Conservation (phyloP, 2,797 vertebrate genomes). For the Silurus lanzhouensis region DNA sequence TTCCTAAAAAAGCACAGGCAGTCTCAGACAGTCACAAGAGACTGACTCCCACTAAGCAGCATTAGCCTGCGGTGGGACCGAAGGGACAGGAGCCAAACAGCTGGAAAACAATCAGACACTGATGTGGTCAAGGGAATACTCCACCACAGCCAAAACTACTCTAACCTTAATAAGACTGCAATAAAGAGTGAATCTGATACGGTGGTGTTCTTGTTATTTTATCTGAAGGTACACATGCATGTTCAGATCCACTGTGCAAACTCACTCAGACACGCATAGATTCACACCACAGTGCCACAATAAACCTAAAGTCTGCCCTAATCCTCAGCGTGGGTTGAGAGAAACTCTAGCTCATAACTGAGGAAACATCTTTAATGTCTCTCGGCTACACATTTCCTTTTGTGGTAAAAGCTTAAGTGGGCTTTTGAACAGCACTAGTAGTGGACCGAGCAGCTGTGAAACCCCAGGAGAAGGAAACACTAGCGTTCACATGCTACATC, state of each 20-base stretch:
- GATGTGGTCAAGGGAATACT: slow-evolving; percentile 36
- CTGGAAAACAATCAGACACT: slow-evolving; percentile 44
- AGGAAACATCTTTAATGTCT: slow-evolving; percentile 51
- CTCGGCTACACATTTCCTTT: slow-evolving; percentile 59
- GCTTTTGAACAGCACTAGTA: slow-evolving; percentile 38
- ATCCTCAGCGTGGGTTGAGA: slow-evolving; percentile 29
- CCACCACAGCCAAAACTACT: slow-evolving; percentile 32
- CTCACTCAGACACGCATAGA: slow-evolving; percentile 8
- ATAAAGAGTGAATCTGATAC: slow-evolving; percentile 49
- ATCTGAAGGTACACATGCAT: slow-evolving; percentile 17
- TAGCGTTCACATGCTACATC: slow-evolving; percentile 58
- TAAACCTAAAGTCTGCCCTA: slow-evolving; percentile 35
- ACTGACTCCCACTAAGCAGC: slow-evolving; percentile 13
- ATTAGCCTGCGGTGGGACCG: slow-evolving; percentile 28
- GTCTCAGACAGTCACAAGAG: slow-evolving; percentile 41
- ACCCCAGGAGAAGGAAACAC: slow-evolving; percentile 52
- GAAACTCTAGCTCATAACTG: slow-evolving; percentile 31
- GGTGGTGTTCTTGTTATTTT: slow-evolving; percentile 24
- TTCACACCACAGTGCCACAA: slow-evolving; percentile 23
- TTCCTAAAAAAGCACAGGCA: slow-evolving; percentile 25
- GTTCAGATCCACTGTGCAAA: slow-evolving; percentile 8
- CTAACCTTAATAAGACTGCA: slow-evolving; percentile 50
- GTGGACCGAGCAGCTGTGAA: slow-evolving; percentile 60
- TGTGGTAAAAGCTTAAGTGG: slow-evolving; percentile 63
- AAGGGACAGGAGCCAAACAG: slow-evolving; percentile 32